Evolutionary conservation across 1,140 invertebrate genomes (phyloP), one percentile per base, ranked within the genome.

Genomic region (Drosophila tristis): DNA sequence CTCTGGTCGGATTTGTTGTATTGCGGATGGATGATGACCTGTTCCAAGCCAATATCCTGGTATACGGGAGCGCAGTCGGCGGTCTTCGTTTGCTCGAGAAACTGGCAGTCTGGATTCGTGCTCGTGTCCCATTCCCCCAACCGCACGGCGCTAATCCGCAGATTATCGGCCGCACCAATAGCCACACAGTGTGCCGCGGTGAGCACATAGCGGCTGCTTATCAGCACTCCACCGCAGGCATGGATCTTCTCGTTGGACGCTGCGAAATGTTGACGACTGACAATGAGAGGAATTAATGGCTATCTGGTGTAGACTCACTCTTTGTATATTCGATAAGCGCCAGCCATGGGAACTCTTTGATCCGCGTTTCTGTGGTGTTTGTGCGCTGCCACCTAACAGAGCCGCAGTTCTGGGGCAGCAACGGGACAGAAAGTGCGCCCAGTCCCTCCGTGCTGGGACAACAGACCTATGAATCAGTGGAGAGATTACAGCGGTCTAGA

Each of bases 291-390:
- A 2, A 2, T 25, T 4, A 0, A 13, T 59, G 15, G 0, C n/a
- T 23, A 15, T 26, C 16, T 49, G 45, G 26, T 43, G 45, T 47
- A 1, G 23, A 74, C 74, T 50, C 63, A 91, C 90, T 60, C 56
- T 74, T 80, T 9, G 73, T 80, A 48, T 81, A 91, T 48, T 90
- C 90, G 16, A 96, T 74, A 0, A 95, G 90, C 0, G 93, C 93
- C 94, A 95, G 94, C 95, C 95, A 96, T 0, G 95, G 95, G 78
- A 94, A 96, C 80, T 95, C 95, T 56, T 94, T 94, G 5, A 95
- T 91, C 0, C 93, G 93, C 0, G 95, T 94, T 2, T 92, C 85
- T 54, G 93, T 92, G 5, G 94, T 95, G 42, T 94, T 94, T 2
- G 43, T 48, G 4, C 64, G 93, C 15, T 95, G 94, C 56, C 93